Evolutionary conservation across 2,888 invertebrate genomes (phyloP).

Genomic region (Onchidella celtica): DNA sequence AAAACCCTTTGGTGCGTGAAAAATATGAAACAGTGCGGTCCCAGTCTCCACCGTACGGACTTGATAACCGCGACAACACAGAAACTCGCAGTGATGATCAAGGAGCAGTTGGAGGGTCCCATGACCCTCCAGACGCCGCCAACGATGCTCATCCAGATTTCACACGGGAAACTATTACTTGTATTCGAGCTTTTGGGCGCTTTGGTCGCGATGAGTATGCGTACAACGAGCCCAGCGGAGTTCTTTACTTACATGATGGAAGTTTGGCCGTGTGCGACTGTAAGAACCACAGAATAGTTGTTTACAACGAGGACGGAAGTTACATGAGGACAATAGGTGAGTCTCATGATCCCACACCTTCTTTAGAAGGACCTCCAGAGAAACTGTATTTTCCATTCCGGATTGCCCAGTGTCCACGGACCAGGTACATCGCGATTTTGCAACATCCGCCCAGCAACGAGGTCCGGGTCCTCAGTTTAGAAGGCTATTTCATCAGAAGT

Average conservation of each 20-base stretch:
- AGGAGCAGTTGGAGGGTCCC: not conserved
- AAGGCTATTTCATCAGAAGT: constrained; percentile 99
- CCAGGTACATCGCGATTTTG: constrained; percentile 99
- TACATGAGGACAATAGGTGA: constrained; percentile 85
- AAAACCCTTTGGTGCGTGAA: not conserved
- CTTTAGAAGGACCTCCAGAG: not conserved
- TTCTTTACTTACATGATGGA: constrained; percentile 78
- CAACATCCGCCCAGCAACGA: constrained; percentile 98
- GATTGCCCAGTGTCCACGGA: constrained; percentile 97
- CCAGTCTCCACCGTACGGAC: not conserved
- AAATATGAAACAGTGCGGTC: not conserved
- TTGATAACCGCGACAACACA: not conserved
- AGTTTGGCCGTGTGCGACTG: constrained; percentile 91
- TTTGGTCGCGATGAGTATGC: constrained; percentile 92
- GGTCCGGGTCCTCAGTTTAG: constrained; percentile 98
- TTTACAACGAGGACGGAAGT: constrained; percentile 98
- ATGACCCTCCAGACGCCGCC: not conserved
- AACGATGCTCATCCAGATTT: not conserved
- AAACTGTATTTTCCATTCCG: constrained; percentile 98
- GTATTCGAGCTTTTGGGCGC: constrained; percentile 99
- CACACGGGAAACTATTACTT: constrained; percentile 97
- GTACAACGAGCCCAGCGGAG: constrained; percentile 99
- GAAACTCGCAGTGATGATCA: not conserved
- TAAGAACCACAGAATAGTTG: constrained; percentile 97
- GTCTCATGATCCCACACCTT: constrained; percentile 83